Evolutionary conservation across 2,888 invertebrate genomes (phyloP).

Genomic region (Drosophila neutralis): DNA sequence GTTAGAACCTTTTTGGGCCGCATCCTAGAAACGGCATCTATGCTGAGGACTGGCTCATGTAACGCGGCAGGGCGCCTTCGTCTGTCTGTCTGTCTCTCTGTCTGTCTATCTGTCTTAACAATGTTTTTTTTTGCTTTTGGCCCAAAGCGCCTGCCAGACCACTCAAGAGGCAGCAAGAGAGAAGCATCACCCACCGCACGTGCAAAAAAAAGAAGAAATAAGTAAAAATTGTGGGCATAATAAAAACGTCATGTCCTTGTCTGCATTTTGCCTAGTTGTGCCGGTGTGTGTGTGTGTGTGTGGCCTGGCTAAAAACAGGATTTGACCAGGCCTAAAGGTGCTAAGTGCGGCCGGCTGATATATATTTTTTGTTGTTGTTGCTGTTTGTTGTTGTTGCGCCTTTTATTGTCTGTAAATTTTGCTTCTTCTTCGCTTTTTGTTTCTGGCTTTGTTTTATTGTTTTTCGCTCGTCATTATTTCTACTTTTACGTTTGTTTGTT

Average conservation of each 20-base stretch:
- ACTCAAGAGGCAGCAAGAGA: not conserved
- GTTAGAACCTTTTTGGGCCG: conserved; percentile 53
- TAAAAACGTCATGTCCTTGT: conserved; percentile 78
- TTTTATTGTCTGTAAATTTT: conserved; percentile 74
- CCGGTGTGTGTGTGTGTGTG: conserved; percentile 46
- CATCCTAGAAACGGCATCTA: conserved; percentile 46
- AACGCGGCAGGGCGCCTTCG: conserved; percentile 69
- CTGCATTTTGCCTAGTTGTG: conserved; percentile 38
- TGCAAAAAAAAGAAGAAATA: conserved; percentile 35
- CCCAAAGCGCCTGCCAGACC: conserved; percentile 37
- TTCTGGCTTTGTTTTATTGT: conserved; percentile 69
- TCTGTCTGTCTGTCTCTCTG: not conserved
- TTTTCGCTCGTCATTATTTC: conserved; percentile 77
- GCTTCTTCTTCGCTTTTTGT: conserved; percentile 42
- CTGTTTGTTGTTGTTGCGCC: conserved; percentile 26
- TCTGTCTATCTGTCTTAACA: conserved; percentile 36
- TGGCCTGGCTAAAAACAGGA: conserved; percentile 62
- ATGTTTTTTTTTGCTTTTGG: conserved; percentile 20
- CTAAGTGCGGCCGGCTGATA: conserved; percentile 72
- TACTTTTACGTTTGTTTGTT: conserved; percentile 67
- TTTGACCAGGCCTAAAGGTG: conserved; percentile 63
- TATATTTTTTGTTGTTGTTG: conserved; percentile 14
- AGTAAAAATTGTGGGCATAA: conserved; percentile 55
- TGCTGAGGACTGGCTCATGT: conserved; percentile 53
- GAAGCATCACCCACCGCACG: conserved; percentile 28